Percentiles rank a stretch among this genome's conserved stretches.
Conservation (phyloP, 2,797 vertebrate genomes). For the Acanthiza pusilla region DNA sequence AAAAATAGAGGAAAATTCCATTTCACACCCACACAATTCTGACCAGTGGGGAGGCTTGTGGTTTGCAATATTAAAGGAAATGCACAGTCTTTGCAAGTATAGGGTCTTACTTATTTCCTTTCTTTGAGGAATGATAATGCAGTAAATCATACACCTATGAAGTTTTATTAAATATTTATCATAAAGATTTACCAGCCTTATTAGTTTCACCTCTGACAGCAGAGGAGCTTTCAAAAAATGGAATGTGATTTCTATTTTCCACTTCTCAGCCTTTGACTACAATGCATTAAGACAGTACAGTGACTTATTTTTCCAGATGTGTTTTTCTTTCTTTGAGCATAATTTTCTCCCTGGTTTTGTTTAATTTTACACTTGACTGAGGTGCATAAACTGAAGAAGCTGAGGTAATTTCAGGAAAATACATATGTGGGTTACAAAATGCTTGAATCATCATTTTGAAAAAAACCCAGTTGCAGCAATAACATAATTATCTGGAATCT, state of each 20-base stretch:
- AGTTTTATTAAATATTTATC: conserved; percentile 60
- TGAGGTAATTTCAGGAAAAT: background rate
- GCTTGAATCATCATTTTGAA: background rate
- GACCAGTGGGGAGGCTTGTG: background rate
- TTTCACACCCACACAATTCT: background rate
- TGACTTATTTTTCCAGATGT: conserved; percentile 32
- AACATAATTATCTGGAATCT: background rate
- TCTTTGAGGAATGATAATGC: conserved; percentile 15
- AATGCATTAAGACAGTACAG: background rate
- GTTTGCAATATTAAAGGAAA: background rate
- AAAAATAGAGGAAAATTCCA: background rate
- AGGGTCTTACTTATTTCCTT: background rate
- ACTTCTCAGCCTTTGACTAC: conserved; percentile 30
- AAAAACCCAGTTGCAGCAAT: background rate
- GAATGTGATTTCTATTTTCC: conserved; percentile 24
- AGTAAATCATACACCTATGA: conserved; percentile 28
- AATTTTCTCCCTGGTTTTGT: conserved; percentile 35
- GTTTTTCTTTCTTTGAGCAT: conserved; percentile 34
- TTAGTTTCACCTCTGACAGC: conserved; percentile 33
- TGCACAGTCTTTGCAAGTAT: background rate
- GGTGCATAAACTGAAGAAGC: background rate
- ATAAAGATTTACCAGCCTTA: conserved; percentile 31
- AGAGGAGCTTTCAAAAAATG: conserved; percentile 5
- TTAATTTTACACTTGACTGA: conserved; percentile 56
- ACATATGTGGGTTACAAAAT: background rate